Conservation (phyloP, 37 sponge, comb jelly and placozoan species). For the Crambe crambe region DNA sequence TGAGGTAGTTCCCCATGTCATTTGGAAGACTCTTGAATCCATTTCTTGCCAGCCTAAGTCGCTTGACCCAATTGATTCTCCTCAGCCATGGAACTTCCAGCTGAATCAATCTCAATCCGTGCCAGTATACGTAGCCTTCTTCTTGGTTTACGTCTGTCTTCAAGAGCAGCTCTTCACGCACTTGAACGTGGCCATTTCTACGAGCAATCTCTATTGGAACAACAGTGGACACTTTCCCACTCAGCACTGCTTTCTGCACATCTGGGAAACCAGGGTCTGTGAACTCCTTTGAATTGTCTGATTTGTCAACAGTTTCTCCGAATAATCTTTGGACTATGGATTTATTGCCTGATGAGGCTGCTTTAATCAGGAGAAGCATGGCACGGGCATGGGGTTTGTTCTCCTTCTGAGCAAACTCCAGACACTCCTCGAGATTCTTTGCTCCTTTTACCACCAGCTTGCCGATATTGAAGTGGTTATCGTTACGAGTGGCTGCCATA, state of each 20-base stretch:
- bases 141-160: slow-evolving; percentile 76
- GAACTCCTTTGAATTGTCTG: background rate
- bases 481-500: slow-evolving; percentile 50
- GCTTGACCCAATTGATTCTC: slow-evolving; percentile 76
- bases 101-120: slow-evolving; percentile 62
- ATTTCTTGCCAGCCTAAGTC: slow-evolving; percentile 67
- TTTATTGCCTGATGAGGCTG: slow-evolving; percentile 47
- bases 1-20: slow-evolving; percentile 71
- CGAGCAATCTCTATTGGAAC: slow-evolving; percentile 85
- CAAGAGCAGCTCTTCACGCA: slow-evolving; percentile 76
- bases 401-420: slow-evolving; percentile 23
- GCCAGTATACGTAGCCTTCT: slow-evolving; percentile 71
- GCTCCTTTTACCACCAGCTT: slow-evolving; percentile 72
- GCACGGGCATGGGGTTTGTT: slow-evolving; percentile 50
- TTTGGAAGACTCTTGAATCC: slow-evolving; percentile 61
- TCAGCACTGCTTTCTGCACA: slow-evolving; percentile 50
- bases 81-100: slow-evolving; percentile 73
- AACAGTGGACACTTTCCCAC: slow-evolving; percentile 62
- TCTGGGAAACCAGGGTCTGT: slow-evolving; percentile 48
- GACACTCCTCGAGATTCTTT: slow-evolving; percentile 43
- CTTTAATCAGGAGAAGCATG: slow-evolving; percentile 64
- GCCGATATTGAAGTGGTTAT: slow-evolving; percentile 58
- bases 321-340: slow-evolving; percentile 62
- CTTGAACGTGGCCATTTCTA: slow-evolving; percentile 18
- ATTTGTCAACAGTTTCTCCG: slow-evolving; percentile 31